These are phyloP conservation scores for Drosophila bocqueti DNA, from an alignment of 1,140 invertebrate genomes.

Conservation along the genomic window DNA sequence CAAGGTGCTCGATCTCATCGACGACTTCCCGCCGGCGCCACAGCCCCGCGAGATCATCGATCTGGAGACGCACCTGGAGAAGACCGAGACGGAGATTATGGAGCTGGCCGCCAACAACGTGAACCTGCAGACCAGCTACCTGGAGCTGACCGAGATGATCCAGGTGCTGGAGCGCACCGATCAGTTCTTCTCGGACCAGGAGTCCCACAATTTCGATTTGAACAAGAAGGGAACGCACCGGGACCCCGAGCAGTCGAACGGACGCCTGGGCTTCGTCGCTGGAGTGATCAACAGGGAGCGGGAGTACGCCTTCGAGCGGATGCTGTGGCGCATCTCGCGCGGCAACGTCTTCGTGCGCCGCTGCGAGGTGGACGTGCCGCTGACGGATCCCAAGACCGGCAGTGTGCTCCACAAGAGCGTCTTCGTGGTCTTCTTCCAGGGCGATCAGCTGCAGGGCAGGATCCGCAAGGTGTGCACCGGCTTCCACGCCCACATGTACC, in stretches of 20 bases:
- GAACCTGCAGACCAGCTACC: conserved; percentile 96
- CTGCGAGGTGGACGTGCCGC: conserved; percentile 91
- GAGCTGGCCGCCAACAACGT: conserved; percentile 97
- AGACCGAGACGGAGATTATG: conserved; percentile 96
- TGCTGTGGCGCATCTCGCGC: conserved; percentile 98
- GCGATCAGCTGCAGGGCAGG: conserved; percentile 96
- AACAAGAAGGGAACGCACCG: conserved; percentile 88
- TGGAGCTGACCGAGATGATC: conserved; percentile 96
- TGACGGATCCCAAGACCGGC: conserved; percentile 94
- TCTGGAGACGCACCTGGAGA: conserved; percentile 93
- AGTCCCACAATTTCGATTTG: conserved; percentile 71
- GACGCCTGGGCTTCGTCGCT: conserved; percentile 91
- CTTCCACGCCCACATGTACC: conserved; percentile 98
- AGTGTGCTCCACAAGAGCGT: conserved; percentile 97
- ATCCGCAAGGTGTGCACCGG: conserved; percentile 99
- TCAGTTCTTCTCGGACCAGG: conserved; percentile 75
- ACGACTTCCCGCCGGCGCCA: conserved; percentile 94
- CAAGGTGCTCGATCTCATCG: conserved; percentile 90
- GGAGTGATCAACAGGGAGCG: conserved; percentile 94
- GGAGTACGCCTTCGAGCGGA: conserved; percentile 97
- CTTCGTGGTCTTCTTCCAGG: conserved; percentile 99
- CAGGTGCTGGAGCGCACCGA: conserved; percentile 98
- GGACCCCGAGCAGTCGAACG: conserved; percentile 90
- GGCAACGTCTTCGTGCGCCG: conserved; percentile 95
- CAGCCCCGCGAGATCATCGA: conserved; percentile 97